These are phyloP conservation scores for Phyto melanocephala DNA, from an alignment of 2,888 invertebrate species.

Conservation along the genomic window DNA sequence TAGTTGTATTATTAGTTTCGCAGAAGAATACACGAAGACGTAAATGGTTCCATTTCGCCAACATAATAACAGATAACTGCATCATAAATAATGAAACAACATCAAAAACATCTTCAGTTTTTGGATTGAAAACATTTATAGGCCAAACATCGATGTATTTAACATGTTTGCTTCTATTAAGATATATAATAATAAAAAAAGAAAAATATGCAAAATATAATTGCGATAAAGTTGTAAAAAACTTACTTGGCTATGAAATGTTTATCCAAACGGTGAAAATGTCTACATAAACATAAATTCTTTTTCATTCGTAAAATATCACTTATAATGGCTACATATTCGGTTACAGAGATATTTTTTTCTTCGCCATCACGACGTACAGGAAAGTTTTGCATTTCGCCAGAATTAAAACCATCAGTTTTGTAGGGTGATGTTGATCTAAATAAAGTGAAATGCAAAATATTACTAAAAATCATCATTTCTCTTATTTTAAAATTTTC, in stretches of 20 bases:
- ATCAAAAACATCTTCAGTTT: constrained; percentile 89
- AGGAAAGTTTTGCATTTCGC: constrained; percentile 80
- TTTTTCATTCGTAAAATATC: constrained; percentile 96
- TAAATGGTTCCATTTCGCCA: constrained; percentile 91
- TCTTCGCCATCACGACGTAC: constrained; percentile 79
- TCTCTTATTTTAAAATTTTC: neutral
- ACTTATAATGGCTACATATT: constrained; percentile 91
- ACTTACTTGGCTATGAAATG: constrained; percentile 84
- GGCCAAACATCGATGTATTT: constrained; percentile 98
- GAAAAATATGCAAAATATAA: constrained; percentile 33
- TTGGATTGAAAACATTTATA: constrained; percentile 91
- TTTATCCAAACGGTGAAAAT: constrained; percentile 93
- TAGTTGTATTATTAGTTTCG: constrained; percentile 79
- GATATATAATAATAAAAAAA: constrained; percentile 16
- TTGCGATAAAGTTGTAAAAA: neutral
- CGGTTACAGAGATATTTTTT: constrained; percentile 80
- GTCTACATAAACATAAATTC: constrained; percentile 94
- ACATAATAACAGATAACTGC: constrained; percentile 97
- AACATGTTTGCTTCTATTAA: constrained; percentile 79
- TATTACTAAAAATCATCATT: too few species aligned
- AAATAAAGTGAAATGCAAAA: neutral
- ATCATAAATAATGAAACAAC: constrained; percentile 96
- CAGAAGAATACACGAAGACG: constrained; percentile 93
- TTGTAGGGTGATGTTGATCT: constrained; percentile 82
- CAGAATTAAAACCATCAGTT: constrained; percentile 81